Evolutionary conservation across 1,140 invertebrate genomes (phyloP), one percentile per base, ranked within the genome.

Genomic region (Wiebesia pumilae): DNA sequence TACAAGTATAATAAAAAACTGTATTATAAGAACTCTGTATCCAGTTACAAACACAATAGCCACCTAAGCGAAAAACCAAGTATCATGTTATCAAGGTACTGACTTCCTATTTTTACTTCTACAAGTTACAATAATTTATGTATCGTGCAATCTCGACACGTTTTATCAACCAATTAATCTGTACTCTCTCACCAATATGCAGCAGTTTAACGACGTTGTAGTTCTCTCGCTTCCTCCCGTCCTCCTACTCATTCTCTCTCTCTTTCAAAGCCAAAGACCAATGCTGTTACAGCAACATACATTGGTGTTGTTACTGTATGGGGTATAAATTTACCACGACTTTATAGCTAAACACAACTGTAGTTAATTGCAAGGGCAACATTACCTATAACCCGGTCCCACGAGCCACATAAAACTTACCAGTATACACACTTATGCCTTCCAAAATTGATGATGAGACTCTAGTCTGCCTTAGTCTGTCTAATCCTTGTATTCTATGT

Each of bases 91-190:
- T 2, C 14, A 43, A 30, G 0, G 58, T 14, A 35, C 1, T n/a
- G 30, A 10, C 62, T 62, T 27, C 27, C 12, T 24, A 40, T 62
- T 83, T 77, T 83, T 83, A n/a, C 35, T 38, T 24, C 47, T 16
- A n/a, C 21, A 83, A 73, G 30, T 51, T 62, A 65, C 71, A 21
- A 79, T 84, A 69, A n/a, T 69, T 84, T 58, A 71, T 84, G 83
- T 79, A 84, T 79, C 83, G 38, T 33, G 24, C 79, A 79, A 84
- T 84, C 62, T 67, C 38, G 51, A 54, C 30, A 62, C 54, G 85
- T 86, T 86, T 86, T 82, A 86, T 86, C 85, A 86, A 77, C 79
- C 82, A 86, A 86, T 86, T 86, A 86, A 86, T 86, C 80, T 81
- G 38, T 19, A 16, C 80, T 82, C 82, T 81, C 80, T 77, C 67